phyloP scores from a whole-genome alignment of 2,888 invertebrate genomes.

The Cyclophora punctaria region DNA sequence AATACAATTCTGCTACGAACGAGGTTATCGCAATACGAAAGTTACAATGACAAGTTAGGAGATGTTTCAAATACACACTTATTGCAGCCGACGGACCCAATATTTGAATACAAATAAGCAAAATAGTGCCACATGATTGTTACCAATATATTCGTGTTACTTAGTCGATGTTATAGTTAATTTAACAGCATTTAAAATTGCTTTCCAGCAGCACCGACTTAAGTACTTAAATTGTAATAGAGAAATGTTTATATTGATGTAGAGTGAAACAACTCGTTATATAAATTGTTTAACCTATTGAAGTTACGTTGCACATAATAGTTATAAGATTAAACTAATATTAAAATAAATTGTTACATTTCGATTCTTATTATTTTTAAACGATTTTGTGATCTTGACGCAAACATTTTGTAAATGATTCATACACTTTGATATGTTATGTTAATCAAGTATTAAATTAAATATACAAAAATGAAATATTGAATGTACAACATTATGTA shows the following conservation, averaged over 20 bases:
- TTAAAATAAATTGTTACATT: too few species aligned
- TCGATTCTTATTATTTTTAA: too few species aligned
- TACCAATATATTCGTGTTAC: slow-evolving; percentile 25
- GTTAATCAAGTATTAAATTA: slow-evolving; percentile 38
- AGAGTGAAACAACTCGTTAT: neutral
- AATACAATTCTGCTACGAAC: too few species aligned
- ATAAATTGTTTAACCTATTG: neutral
- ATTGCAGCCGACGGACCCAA: too few species aligned
- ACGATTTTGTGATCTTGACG: too few species aligned
- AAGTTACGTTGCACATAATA: neutral
- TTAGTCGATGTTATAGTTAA: slow-evolving; percentile 29
- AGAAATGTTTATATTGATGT: slow-evolving; percentile 1
- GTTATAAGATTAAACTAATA: too few species aligned
- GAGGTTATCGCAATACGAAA: too few species aligned
- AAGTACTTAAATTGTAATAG: slow-evolving; percentile 41
- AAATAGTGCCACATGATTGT: slow-evolving; percentile 33
- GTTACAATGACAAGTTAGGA: too few species aligned
- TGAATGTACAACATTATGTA: slow-evolving; percentile 43
- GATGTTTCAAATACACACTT: too few species aligned
- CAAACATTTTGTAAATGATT: too few species aligned
- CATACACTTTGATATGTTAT: slow-evolving; percentile 22
- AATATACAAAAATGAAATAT: slow-evolving; percentile 31
- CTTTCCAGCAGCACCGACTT: slow-evolving; percentile 44
- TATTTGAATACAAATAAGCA: neutral
- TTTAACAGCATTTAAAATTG: slow-evolving; percentile 54